phyloP scores from a whole-genome alignment of 2,797 vertebrate genomes.

The Pseudopleuronectes americanus region DNA sequence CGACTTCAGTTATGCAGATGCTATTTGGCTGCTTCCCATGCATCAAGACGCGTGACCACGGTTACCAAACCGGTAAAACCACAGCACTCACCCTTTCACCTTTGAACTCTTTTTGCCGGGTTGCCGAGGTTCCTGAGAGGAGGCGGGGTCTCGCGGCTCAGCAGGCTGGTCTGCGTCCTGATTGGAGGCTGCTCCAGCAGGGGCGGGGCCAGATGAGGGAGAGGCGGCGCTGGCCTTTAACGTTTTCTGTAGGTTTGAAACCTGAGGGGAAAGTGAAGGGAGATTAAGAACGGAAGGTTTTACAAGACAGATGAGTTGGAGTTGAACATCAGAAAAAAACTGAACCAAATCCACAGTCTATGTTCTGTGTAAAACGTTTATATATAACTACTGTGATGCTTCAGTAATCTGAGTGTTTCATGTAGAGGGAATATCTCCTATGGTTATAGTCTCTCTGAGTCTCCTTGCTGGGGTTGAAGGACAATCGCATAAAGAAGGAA shows the following conservation, averaged over 20 bases:
- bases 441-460: background rate
- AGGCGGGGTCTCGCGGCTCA: constrained; percentile 87
- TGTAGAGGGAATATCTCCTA: background rate
- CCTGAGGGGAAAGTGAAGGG: constrained; percentile 75
- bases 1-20: background rate
- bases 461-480: constrained; percentile 12
- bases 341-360: background rate
- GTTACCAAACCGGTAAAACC: background rate
- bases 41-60: background rate
- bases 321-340: background rate
- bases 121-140: constrained; percentile 93
- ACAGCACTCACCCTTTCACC: constrained; percentile 92
- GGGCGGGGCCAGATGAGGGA: constrained; percentile 86
- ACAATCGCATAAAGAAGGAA: background rate
- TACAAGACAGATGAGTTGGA: background rate
- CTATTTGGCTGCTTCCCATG: background rate
- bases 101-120: constrained; percentile 98
- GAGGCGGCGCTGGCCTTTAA: constrained; percentile 93
- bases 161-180: constrained; percentile 86
- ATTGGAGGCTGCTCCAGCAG: constrained; percentile 91
- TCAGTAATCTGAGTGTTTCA: background rate
- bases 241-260: constrained; percentile 97
- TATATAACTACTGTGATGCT: background rate
- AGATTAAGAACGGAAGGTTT: background rate
- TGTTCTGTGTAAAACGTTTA: background rate